phyloP scores from a whole-genome alignment of 1,140 invertebrate species.

The Littorina saxatilis region DNA sequence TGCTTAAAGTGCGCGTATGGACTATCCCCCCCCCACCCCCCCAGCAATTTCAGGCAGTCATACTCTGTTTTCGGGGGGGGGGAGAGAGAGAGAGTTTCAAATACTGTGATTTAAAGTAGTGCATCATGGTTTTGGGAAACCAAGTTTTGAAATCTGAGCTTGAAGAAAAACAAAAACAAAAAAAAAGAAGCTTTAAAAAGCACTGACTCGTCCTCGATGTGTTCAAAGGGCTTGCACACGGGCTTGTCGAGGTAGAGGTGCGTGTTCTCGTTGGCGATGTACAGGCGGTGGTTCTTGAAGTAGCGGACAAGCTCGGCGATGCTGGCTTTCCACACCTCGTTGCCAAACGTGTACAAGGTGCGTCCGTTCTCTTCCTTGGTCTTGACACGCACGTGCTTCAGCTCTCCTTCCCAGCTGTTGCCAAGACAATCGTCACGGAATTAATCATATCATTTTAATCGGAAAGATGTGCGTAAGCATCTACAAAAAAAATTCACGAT shows the following conservation, averaged over 20 bases:
- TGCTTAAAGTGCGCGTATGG: too few relatives aligned
- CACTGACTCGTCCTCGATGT: constrained; percentile 25
- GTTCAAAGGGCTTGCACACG: constrained; percentile 34
- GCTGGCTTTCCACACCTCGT: constrained; percentile 41
- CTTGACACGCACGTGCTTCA: constrained; percentile 37
- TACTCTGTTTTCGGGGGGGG: too few relatives aligned
- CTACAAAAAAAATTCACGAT: neutral
- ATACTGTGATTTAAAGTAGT: too few relatives aligned
- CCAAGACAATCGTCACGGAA: neutral
- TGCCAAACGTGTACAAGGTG: constrained; percentile 41
- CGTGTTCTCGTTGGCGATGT: constrained; percentile 30
- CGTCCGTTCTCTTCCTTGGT: constrained; percentile 13
- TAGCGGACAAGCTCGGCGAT: constrained; percentile 40
- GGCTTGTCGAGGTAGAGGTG: constrained; percentile 37
- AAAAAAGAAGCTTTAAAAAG: neutral
- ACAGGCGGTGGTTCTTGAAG: constrained; percentile 41
- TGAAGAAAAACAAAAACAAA: too few relatives aligned
- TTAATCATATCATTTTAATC: neutral
- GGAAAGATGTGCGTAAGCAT: too few relatives aligned
- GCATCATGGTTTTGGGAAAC: too few relatives aligned
- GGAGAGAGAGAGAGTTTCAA: too few relatives aligned
- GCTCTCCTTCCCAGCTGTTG: constrained; percentile 25
- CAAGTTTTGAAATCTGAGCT: too few relatives aligned
- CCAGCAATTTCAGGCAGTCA: too few relatives aligned
- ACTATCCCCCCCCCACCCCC: too few relatives aligned